Evolutionary conservation across 2,797 vertebrate genomes (phyloP), one percentile per base, ranked within the genome.

Genomic region (Hemibagrus guttatus): DNA sequence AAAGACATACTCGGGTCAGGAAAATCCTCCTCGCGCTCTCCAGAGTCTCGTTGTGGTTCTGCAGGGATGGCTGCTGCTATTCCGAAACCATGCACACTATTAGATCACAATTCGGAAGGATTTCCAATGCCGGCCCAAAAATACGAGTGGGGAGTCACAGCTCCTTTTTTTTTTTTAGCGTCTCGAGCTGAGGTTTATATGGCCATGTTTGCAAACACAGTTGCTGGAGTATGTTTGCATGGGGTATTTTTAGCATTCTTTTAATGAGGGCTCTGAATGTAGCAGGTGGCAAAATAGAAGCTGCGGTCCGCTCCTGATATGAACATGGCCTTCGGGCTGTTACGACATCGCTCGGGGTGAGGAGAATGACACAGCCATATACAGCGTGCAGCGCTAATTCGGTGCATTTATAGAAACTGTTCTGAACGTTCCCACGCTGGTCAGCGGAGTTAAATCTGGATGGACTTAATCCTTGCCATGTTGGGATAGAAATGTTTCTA

Each of bases 131-230:
- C 28, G 79, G 72, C 75, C 75, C 52, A 84, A 8, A 68, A 64
- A n/a, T 74, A 54, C 9, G 46, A 83, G 68, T 28, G 52, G 31
- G 49, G 71, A 58, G 82, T 49, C 26, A 39, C 26, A 66, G 74
- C 84, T 83, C 84, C 85, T 87, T 90, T 49, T 49, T 87, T 90
- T 49, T 49, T 8, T 49, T 87, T 89, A 88, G 85, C 75, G 16
- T 42, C 59, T 72, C 21, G 21, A 54, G 49, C 71, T 11, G 2
- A 39, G 75, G 85, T 88, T 81, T 86, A 88, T 88, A 90, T 88
- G 88, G 87, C 81, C 86, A 91, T 90, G 88, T 90, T 89, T 82
- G 89, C 86, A 88, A 90, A 90, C 84, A 89, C 84, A 82, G 46
- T 81, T 31, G 64, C 54, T 21, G 54, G 84, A 79, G 79, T 64